Evolutionary conservation across 2,797 vertebrate species (phyloP), one percentile per base, ranked within the genome.

Genomic region (Eleutherodactylus coqui): DNA sequence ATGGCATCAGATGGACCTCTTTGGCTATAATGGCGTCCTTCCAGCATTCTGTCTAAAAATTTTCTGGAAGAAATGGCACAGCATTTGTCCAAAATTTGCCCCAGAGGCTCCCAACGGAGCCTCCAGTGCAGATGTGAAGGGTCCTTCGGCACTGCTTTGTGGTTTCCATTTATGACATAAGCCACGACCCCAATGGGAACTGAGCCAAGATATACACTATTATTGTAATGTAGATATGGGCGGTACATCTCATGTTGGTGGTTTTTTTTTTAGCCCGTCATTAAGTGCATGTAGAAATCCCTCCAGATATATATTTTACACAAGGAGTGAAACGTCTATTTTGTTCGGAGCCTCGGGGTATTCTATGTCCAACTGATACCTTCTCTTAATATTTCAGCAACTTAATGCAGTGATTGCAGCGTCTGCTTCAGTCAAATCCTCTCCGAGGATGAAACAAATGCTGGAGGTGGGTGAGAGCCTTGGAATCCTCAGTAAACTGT

Each of bases 341-440:
- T 29, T 64, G 10, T 14, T 53, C 3, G 2, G 3, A 53, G 27
- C 11, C n/a, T 62, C 10, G 32, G 27, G 29, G 36, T 69, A 3
- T 70, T 41, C 5, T 69, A 36, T 38, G 9, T 41, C 13, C 24
- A 45, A 13, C 70, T 38, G 1, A 69, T n/a, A 81, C 17, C 60
- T 86, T 49, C 53, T 85, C 24, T n/a, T 79, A 60, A 84, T 36
- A 17, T 64, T 60, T 83, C 88, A 96, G 96, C 98, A 99, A 94
- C 95, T 99, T 89, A 98, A 97, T 0, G 97, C 95, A 64, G 93
- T 98, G 91, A 98, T 99, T 2, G 97, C 97, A 0, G 97, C 98
- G 13, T 98, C 97, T 0, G 97, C 95, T 77, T 98, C 98, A 0
- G 95, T 99, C 69, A 99, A 99, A 89, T 98, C 97, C 0, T 95